phyloP scores from a whole-genome alignment of 2,797 vertebrate species.

The Nothura maculosa region DNA sequence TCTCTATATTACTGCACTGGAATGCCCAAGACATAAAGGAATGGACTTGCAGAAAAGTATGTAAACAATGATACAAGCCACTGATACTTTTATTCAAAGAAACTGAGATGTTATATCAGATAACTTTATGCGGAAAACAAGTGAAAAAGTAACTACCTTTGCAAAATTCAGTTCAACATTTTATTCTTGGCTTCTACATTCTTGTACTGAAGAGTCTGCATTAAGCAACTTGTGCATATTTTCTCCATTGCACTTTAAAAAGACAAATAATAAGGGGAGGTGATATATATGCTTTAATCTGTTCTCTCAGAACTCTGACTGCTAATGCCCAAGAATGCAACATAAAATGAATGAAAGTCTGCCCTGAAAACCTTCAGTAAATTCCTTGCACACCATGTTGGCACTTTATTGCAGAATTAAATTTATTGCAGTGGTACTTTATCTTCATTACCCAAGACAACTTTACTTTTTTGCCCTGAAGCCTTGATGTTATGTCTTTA shows the following conservation, averaged over 20 bases:
- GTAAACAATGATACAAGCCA: not conserved
- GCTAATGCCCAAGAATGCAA: conserved; percentile 71
- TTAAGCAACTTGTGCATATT: conserved; percentile 27
- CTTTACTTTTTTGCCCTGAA: conserved; percentile 20
- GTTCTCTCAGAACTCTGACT: conserved; percentile 51
- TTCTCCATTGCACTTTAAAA: conserved; percentile 18
- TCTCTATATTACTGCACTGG: not conserved
- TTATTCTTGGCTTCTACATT: conserved; percentile 62
- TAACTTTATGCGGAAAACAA: conserved; percentile 35
- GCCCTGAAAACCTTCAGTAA: conserved; percentile 57
- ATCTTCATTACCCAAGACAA: conserved; percentile 77
- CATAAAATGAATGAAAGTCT: conserved; percentile 56
- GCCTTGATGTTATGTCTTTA: conserved; percentile 32
- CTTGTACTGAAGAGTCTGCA: conserved; percentile 52
- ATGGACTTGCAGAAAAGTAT: not conserved
- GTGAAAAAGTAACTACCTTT: conserved; percentile 32
- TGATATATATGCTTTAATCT: conserved; percentile 63
- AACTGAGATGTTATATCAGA: conserved; percentile 24
- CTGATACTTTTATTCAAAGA: not conserved
- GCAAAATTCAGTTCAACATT: conserved; percentile 51
- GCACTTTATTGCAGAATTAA: conserved; percentile 71
- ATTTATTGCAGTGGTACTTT: conserved; percentile 77
- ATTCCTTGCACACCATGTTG: conserved; percentile 67
- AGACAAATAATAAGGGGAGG: not conserved
- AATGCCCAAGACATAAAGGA: not conserved